Base-by-base conservation (phyloP, 2,113 vertebrate genomes). In the Suncus etruscus region DNA sequence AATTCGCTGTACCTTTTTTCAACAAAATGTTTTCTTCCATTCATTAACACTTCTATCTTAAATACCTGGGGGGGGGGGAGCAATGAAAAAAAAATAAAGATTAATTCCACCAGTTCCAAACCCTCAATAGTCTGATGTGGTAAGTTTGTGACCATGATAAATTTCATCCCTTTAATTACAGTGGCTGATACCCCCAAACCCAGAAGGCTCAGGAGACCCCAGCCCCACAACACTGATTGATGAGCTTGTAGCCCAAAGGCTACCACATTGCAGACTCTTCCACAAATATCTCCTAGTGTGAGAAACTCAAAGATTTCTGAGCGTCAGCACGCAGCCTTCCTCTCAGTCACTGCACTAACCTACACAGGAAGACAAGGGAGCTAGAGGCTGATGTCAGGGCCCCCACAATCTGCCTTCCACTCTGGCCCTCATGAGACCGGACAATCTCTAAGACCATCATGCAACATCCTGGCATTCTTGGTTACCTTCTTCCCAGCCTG, bases 1-100 rank as follows among this genome's bases (percentile, higher is more conserved):
- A 99, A 99, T 97, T 99, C 99, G 90, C 99, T 99, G 97, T 99
- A 99, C 82, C 99, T 98, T 95, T 99, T 99, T 97, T 99, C 99
- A 73, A 99, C 98, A 92, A 98, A 97, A 95, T 99, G 99, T 78
- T 99, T 99, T 96, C 99, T 98, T 96, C 99, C 99, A 83, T 97
- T 99, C 98, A 98, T 98, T 92, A 99, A 95, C 90, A 99, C 99
- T 66, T 99, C 99, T 96, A 99, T 99, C 97, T 98, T 99, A 97
- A 99, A 99, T 65, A 99, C 99, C 99, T 99, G 97, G 91, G 92
- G 63, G 20, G 63, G 63, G 63, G 63, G 63, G 63, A 20, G 22
- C 8, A 22, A 16, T 96, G 90, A 96, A 94, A 94, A 97, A 85
- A 96, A 93, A 95, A 82, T 90, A 75, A 61, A 97, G 78, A 86